Percentiles rank a stretch among this genome's conserved stretches.
Evolutionary conservation across 2,888 invertebrate species (phyloP).

Genomic region (Linyphia triangularis): DNA sequence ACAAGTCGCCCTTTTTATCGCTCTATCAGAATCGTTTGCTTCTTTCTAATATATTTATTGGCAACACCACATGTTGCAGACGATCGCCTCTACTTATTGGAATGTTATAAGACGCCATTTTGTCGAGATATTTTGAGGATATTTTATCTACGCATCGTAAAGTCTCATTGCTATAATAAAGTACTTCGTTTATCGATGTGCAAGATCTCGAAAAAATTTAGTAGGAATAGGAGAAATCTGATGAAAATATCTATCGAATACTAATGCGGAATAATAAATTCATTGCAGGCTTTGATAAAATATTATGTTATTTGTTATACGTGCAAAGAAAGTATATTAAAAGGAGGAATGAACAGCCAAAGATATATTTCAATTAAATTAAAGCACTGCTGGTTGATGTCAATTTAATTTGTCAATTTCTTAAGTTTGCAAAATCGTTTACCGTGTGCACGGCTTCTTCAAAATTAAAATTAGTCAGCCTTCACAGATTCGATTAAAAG

Average conservation of each 20-base stretch:
- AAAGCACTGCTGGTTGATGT: too few species aligned
- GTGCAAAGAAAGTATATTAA: too few species aligned
- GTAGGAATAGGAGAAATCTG: slow-evolving; percentile 10
- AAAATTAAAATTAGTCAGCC: too few species aligned
- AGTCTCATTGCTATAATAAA: slow-evolving; percentile 52
- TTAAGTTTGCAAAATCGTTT: too few species aligned
- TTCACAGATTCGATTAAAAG: too few species aligned
- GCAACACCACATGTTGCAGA: slow-evolving; percentile 11
- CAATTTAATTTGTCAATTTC: too few species aligned
- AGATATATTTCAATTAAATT: too few species aligned
- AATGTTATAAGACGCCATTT: slow-evolving; percentile 20
- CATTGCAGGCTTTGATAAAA: neutral
- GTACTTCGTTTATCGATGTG: slow-evolving; percentile 29
- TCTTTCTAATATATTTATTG: slow-evolving; percentile 56
- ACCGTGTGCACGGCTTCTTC: too few species aligned
- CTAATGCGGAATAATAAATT: neutral
- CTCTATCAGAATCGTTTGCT: slow-evolving; percentile 19
- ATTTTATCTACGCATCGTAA: slow-evolving; percentile 33
- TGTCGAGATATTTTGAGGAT: slow-evolving; percentile 17
- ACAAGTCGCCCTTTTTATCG: slow-evolving; percentile 45
- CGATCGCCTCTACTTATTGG: slow-evolving; percentile 11
- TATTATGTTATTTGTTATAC: neutral
- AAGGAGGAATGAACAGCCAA: too few species aligned
- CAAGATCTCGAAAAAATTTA: too few species aligned
- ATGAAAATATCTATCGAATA: slow-evolving; percentile 30